Percentiles rank a stretch among this genome's conserved stretches.
phyloP scores from a whole-genome alignment of 2,888 invertebrate genomes.

The Eupithecia centaureata region DNA sequence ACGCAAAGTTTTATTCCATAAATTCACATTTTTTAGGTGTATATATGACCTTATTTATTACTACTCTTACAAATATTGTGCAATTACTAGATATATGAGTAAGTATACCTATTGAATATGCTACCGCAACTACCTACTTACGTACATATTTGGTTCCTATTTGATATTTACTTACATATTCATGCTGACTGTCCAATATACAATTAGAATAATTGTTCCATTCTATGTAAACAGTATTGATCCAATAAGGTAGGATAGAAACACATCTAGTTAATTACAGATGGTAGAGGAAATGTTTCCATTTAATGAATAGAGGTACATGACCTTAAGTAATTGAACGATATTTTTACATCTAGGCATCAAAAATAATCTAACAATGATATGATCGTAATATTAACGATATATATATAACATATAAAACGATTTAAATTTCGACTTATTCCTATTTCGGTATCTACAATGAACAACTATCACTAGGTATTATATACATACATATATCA shows the following conservation, averaged over 20 bases:
- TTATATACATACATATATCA: background rate
- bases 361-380: background rate
- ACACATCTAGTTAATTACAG: background rate
- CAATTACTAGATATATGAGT: background rate
- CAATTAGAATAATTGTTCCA: conserved; percentile 4
- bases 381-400: background rate
- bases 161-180: conserved; percentile 8
- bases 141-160: background rate
- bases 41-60: background rate
- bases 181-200: background rate
- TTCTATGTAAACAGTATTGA: background rate
- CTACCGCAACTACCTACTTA: background rate
- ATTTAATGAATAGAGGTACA: background rate
- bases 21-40: conserved; percentile 16
- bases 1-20: conserved; percentile 23
- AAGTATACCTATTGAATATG: background rate
- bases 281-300: background rate
- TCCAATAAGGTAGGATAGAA: background rate
- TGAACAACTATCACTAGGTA: background rate
- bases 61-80: conserved; percentile 5
- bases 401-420: background rate
- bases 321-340: background rate
- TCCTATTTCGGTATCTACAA: background rate
- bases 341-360: background rate
- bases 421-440: background rate